Evolutionary conservation across 2,113 vertebrate genomes (phyloP).

Genomic region (Pithys albifrons): DNA sequence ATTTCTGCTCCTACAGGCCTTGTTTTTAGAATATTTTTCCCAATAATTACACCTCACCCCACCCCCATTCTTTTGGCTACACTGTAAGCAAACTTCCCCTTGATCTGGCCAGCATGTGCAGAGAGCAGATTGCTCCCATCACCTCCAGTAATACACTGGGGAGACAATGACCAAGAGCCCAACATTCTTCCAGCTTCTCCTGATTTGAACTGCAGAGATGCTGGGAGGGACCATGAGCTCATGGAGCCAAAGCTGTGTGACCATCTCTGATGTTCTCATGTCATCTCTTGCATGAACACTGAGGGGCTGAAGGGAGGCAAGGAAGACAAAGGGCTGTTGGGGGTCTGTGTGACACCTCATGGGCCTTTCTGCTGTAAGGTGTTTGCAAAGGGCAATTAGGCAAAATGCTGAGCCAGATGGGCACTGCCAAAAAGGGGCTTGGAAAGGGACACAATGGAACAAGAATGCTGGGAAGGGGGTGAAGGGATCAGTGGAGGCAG

Average conservation of each 20-base stretch:
- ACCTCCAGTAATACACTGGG: not conserved
- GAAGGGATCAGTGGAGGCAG: not conserved
- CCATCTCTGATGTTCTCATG: not conserved
- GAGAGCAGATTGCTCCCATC: not conserved
- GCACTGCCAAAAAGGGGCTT: not conserved
- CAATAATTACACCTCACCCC: not conserved
- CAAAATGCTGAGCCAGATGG: not conserved
- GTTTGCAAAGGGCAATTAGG: not conserved
- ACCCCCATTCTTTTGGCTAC: not conserved
- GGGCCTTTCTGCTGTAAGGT: not conserved
- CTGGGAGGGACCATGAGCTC: not conserved
- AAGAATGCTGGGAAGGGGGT: not conserved
- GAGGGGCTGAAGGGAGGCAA: not conserved
- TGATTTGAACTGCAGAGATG: not conserved
- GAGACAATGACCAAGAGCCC: not conserved
- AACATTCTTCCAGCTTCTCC: not conserved
- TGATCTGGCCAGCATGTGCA: not conserved
- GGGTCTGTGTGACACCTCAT: not conserved
- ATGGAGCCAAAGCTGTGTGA: not conserved
- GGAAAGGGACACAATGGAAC: not conserved
- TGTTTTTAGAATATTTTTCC: not conserved
- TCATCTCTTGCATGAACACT: accelerated
- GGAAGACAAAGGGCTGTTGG: not conserved
- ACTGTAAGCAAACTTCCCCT: not conserved
- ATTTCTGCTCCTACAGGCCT: not conserved